Evolutionary conservation across 1,140 invertebrate genomes (phyloP).

Genomic region (Oryctes rhinoceros): DNA sequence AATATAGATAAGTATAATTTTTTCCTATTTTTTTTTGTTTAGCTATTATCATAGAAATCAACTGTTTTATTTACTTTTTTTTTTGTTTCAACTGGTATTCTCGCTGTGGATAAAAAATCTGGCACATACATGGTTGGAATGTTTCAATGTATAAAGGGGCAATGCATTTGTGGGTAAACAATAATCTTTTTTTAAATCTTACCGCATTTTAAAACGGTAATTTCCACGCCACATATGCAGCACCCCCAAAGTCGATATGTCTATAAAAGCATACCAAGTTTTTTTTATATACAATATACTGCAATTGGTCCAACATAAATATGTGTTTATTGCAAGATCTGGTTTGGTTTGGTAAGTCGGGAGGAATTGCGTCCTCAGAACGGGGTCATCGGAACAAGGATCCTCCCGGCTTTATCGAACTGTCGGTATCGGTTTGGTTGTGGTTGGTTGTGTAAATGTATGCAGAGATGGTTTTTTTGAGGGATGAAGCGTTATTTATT

Average conservation of each 20-base stretch:
- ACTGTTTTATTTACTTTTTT: slow-evolving; percentile 42
- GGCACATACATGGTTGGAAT: slow-evolving; percentile 64
- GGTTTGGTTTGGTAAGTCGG: slow-evolving; percentile 52
- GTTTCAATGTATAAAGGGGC: slow-evolving; percentile 57
- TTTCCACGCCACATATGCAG: slow-evolving; percentile 17
- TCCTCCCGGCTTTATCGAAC: slow-evolving; percentile 52
- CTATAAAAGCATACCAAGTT: slow-evolving; percentile 61
- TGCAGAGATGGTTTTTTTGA: slow-evolving; percentile 52
- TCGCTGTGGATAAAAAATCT: slow-evolving; percentile 62
- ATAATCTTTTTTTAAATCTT: slow-evolving; percentile 14
- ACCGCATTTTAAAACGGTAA: not conserved
- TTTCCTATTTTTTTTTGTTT: slow-evolving; percentile 27
- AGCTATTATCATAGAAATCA: slow-evolving; percentile 27
- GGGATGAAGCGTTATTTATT: slow-evolving; percentile 54
- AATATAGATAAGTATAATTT: slow-evolving; percentile 22
- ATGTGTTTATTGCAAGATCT: slow-evolving; percentile 60
- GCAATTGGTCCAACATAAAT: slow-evolving; percentile 63
- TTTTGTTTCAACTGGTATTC: slow-evolving; percentile 49
- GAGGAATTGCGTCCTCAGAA: slow-evolving; percentile 39
- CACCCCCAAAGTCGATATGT: slow-evolving; percentile 59
- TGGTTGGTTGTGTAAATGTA: slow-evolving; percentile 59
- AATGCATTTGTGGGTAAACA: slow-evolving; percentile 36
- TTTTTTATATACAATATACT: slow-evolving; percentile 59
- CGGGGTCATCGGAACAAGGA: not conserved
- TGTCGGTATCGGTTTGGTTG: slow-evolving; percentile 63